Evolutionary conservation across 1,140 invertebrate species (phyloP).

Genomic region (Euura saliciscinereae): DNA sequence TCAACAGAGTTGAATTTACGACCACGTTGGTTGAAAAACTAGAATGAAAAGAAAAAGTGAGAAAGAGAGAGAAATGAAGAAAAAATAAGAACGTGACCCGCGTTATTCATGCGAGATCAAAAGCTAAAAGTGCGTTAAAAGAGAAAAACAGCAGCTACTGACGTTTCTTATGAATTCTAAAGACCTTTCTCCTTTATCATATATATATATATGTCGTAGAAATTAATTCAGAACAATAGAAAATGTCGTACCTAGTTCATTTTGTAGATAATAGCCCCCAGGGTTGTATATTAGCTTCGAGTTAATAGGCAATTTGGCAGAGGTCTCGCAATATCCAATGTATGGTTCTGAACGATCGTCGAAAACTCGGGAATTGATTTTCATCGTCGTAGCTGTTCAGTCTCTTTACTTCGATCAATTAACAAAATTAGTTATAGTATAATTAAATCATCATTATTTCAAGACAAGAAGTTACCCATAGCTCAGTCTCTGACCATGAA

Average conservation of each 20-base stretch:
- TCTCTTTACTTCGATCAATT: too few species aligned
- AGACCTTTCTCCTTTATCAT: not conserved
- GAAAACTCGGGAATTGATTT: not conserved
- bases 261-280: too few species aligned
- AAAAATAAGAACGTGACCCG: not conserved
- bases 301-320: conserved; percentile 2
- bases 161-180: too few species aligned
- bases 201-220: not conserved
- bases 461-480: too few species aligned
- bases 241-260: too few species aligned
- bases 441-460: too few species aligned
- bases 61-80: not conserved
- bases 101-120: conserved; percentile 2
- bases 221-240: conserved; percentile 5
- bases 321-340: not conserved
- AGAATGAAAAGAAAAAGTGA: not conserved
- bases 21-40: not conserved
- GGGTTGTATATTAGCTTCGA: not conserved
- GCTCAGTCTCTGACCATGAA: too few species aligned
- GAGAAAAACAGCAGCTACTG: not conserved
- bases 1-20: conserved; percentile 5
- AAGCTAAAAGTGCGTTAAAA: not conserved
- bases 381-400: too few species aligned
- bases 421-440: too few species aligned
- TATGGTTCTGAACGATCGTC: not conserved